Evolutionary conservation across 2,888 invertebrate species (phyloP).

Genomic region (Cetonia aurata): DNA sequence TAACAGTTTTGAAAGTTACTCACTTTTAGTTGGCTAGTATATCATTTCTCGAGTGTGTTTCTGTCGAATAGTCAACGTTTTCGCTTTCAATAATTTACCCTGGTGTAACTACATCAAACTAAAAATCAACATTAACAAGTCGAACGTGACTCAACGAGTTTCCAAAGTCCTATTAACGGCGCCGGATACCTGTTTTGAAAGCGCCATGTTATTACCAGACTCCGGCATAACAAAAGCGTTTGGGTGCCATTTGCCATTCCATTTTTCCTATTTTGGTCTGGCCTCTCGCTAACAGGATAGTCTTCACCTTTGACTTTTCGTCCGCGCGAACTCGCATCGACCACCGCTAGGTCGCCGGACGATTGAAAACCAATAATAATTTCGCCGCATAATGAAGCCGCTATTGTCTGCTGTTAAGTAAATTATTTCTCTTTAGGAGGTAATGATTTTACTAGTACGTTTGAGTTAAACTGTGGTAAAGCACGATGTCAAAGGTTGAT

Average conservation of each 20-base stretch:
- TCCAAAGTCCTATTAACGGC: slow-evolving; percentile 1
- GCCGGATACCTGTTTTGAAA: slow-evolving; percentile 20
- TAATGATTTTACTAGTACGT: neutral
- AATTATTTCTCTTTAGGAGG: slow-evolving; percentile 15
- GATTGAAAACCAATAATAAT: slow-evolving; percentile 29
- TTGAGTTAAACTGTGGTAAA: neutral
- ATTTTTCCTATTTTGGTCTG: slow-evolving; percentile 18
- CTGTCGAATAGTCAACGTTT: neutral
- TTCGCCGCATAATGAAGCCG: slow-evolving; percentile 18
- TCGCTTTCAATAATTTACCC: slow-evolving; percentile 6
- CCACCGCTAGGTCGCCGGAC: slow-evolving; percentile 14
- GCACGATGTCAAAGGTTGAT: neutral
- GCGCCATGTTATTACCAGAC: slow-evolving; percentile 16
- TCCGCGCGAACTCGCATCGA: slow-evolving; percentile 17
- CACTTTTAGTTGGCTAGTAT: no score
- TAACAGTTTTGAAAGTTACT: no score
- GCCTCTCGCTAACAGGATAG: slow-evolving; percentile 23
- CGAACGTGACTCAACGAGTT: slow-evolving; percentile 6
- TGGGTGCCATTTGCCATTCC: slow-evolving; percentile 6
- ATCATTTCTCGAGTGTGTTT: no score
- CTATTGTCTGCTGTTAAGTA: slow-evolving; percentile 22
- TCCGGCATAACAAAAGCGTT: slow-evolving; percentile 17
- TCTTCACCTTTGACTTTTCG: slow-evolving; percentile 38
- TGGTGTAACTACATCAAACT: neutral
- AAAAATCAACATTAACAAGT: slow-evolving; percentile 21